Conservation (phyloP, 2,888 invertebrate genomes). For the Dysmachus trigonus region DNA sequence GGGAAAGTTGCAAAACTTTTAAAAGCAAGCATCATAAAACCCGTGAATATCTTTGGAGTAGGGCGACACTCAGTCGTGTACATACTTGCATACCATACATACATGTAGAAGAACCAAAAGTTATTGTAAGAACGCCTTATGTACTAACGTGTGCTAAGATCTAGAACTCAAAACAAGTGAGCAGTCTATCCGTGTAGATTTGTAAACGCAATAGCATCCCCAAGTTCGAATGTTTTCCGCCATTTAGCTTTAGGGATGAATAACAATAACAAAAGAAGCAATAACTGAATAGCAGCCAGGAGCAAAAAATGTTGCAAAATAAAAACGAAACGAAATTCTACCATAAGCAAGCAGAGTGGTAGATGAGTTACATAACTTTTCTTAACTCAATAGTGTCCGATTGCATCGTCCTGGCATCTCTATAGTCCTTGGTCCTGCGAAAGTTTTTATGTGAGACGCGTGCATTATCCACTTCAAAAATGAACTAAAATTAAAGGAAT, state of each 20-base stretch:
- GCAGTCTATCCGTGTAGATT: background rate
- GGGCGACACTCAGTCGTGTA: background rate
- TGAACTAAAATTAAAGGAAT: too few species aligned
- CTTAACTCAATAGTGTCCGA: background rate
- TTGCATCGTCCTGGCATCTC: background rate
- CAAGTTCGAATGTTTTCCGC: background rate
- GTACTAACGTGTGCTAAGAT: background rate
- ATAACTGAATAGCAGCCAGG: background rate
- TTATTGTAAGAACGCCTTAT: background rate
- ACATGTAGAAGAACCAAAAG: background rate
- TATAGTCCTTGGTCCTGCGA: background rate
- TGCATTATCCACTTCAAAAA: background rate
- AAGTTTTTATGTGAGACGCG: background rate
- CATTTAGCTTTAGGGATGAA: background rate
- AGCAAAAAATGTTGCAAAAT: background rate
- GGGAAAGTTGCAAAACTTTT: conserved; percentile 5
- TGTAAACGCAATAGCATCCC: background rate
- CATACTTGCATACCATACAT: background rate
- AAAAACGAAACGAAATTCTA: background rate
- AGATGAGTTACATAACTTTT: background rate
- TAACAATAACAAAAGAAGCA: background rate
- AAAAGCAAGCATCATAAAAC: conserved; percentile 3
- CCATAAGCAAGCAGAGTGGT: background rate
- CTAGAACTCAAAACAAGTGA: background rate
- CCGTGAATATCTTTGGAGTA: background rate